A percentile compares a stretch with the other conserved stretches of the same genome.
Conservation (phyloP, 2,888 invertebrate species). For the Watsonalla cultraria region DNA sequence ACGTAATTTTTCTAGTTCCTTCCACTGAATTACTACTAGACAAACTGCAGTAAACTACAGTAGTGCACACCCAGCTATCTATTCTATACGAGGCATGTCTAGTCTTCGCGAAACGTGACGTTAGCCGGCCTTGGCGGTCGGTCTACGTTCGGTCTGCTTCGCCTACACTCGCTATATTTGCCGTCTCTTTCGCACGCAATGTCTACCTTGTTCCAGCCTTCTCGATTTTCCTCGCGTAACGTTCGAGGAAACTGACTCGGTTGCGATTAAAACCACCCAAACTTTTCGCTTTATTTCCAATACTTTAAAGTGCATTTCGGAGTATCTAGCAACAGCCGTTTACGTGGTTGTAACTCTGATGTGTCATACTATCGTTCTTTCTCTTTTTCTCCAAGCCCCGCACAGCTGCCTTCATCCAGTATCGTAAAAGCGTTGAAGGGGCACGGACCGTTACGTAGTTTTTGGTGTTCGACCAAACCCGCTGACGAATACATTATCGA, state of each 20-base stretch:
- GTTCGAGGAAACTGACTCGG: conserved; percentile 69
- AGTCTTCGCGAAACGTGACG: conserved; percentile 70
- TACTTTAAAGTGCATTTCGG: conserved; percentile 32
- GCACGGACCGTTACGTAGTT: conserved; percentile 51
- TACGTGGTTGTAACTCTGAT: conserved; percentile 40
- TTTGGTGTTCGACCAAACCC: conserved; percentile 33
- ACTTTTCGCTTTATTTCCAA: conserved; percentile 44
- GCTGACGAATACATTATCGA: conserved; percentile 50
- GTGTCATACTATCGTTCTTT: conserved; percentile 64
- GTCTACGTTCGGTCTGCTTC: conserved; percentile 51
- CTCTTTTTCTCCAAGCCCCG: conserved; percentile 63
- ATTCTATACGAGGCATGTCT: conserved; percentile 55
- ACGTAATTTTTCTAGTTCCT: background rate
- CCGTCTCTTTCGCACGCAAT: conserved; percentile 63
- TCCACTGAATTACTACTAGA: conserved; percentile 9
- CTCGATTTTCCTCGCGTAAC: conserved; percentile 67
- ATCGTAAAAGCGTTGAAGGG: conserved; percentile 59
- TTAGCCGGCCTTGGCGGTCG: conserved; percentile 71
- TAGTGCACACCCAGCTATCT: conserved; percentile 30
- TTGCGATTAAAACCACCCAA: conserved; percentile 32
- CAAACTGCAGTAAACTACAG: conserved; percentile 55
- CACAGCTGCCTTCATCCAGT: conserved; percentile 69
- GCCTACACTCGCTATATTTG: conserved; percentile 38
- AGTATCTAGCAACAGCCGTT: conserved; percentile 19
- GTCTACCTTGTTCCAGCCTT: conserved; percentile 49